These are phyloP conservation scores for Mizuhopecten yessoensis DNA, from an alignment of 1,140 invertebrate species.

Conservation along the genomic window DNA sequence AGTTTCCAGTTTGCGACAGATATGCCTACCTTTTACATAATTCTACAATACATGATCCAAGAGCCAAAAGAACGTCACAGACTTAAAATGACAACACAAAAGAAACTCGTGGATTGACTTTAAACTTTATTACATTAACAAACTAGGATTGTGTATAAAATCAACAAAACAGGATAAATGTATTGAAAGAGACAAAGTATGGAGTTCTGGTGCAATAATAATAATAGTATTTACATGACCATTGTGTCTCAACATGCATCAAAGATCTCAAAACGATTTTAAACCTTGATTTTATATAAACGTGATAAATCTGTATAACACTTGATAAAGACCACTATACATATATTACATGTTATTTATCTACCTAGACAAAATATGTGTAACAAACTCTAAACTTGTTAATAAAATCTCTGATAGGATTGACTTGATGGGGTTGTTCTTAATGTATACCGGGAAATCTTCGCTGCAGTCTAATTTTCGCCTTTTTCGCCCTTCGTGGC, in stretches of 20 bases:
- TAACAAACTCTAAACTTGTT: too few relatives aligned
- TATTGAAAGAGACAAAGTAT: neutral
- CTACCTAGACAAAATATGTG: too few relatives aligned
- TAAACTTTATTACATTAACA: conserved; percentile 2
- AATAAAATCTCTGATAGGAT: too few relatives aligned
- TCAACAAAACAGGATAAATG: conserved; percentile 15
- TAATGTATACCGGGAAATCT: too few relatives aligned
- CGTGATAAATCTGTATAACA: neutral
- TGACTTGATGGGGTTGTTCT: too few relatives aligned
- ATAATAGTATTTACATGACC: neutral
- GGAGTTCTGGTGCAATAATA: conserved; percentile 7
- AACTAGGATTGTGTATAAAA: conserved; percentile 39
- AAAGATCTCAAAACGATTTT: neutral
- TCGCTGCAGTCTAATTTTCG: too few relatives aligned
- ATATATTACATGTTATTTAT: too few relatives aligned
- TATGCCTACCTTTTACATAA: too few relatives aligned
- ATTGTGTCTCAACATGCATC: neutral
- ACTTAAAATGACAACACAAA: neutral
- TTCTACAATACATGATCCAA: too few relatives aligned
- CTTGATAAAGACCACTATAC: neutral
- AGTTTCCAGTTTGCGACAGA: too few relatives aligned
- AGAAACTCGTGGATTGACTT: neutral
- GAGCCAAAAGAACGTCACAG: neutral
- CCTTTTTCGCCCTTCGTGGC: too few relatives aligned
- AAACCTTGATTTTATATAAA: neutral